Percentiles rank a stretch among this genome's conserved stretches.
Conservation (phyloP, 2,113 vertebrate species). For the Casuarius casuarius region DNA sequence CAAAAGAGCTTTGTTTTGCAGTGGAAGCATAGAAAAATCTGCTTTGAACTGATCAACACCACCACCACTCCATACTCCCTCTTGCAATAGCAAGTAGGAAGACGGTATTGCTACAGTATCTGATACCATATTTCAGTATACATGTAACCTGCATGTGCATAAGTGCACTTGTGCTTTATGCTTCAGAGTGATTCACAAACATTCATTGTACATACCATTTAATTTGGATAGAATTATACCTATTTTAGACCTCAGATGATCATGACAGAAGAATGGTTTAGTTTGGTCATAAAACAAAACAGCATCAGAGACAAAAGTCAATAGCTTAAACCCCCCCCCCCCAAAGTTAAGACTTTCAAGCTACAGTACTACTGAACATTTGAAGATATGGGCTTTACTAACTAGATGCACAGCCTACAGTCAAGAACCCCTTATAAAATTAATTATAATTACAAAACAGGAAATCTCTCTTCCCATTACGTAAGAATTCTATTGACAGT, state of each 20-base stretch:
- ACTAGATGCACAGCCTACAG: neutral
- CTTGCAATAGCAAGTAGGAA: no score
- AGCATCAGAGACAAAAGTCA: neutral
- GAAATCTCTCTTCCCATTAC: neutral
- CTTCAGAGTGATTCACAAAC: neutral
- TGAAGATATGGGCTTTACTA: neutral
- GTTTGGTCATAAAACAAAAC: neutral
- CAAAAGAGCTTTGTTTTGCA: neutral
- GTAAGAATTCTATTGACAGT: neutral
- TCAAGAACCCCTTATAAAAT: neutral
- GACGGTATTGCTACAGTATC: neutral
- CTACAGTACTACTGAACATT: neutral
- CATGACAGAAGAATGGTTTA: fast-evolving
- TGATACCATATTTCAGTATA: neutral
- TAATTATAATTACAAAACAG: neutral
- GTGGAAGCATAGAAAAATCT: neutral
- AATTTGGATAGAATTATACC: neutral
- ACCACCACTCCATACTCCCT: neutral
- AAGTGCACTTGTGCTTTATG: neutral
- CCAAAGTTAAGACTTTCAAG: neutral
- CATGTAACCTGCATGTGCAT: neutral
- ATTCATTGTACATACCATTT: neutral
- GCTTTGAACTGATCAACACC: neutral
- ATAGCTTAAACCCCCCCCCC: neutral
- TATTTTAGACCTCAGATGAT: neutral